Evolutionary conservation across 1,140 invertebrate genomes (phyloP).

Genomic region (Bathynomus jamesi): DNA sequence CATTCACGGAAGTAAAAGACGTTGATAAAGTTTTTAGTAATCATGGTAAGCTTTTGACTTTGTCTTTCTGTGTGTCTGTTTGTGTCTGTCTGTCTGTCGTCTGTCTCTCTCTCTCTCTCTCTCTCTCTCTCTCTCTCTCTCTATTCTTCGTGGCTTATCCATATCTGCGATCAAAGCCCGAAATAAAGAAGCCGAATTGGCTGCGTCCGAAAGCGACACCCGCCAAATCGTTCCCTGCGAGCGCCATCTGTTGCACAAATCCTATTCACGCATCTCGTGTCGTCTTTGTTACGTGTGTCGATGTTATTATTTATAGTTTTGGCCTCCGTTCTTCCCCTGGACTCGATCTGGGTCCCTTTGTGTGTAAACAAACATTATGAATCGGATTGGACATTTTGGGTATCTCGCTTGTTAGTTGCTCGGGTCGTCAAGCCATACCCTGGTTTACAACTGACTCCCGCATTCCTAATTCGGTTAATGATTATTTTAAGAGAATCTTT

Average conservation of each 20-base stretch:
- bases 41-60: no score
- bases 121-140: background rate
- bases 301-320: background rate
- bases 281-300: background rate
- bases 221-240: background rate
- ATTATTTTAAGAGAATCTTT: no score
- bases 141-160: background rate
- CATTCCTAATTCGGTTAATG: no score
- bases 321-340: background rate
- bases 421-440: no score
- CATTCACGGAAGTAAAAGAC: no score
- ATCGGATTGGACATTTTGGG: background rate
- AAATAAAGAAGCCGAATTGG: background rate
- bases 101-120: background rate
- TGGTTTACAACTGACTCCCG: no score
- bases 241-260: background rate
- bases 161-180: background rate
- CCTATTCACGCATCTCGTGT: background rate
- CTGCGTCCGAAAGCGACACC: background rate
- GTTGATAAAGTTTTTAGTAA: no score
- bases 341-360: background rate
- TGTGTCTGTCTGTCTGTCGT: no score
- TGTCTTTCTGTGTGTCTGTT: no score
- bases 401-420: background rate
- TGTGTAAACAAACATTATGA: background rate